These are phyloP conservation scores for Tor tambroides DNA, from an alignment of 2,113 vertebrate species.

Conservation along the genomic window DNA sequence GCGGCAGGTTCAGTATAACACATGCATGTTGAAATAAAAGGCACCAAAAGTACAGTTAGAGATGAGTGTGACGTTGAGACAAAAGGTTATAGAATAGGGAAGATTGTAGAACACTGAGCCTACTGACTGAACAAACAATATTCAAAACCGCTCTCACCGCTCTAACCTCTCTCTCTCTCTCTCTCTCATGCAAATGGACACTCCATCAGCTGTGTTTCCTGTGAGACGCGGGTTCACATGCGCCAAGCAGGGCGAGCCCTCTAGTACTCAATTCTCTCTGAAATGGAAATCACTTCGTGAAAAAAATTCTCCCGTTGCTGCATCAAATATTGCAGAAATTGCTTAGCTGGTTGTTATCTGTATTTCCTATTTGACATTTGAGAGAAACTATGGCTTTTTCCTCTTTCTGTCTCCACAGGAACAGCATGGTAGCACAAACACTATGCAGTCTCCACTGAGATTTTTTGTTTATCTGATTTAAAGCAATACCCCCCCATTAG, in stretches of 20 bases:
- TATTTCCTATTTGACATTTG: constrained; percentile 27
- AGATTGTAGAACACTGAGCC: neutral
- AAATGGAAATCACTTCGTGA: constrained; percentile 18
- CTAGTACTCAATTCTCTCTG: constrained; percentile 20
- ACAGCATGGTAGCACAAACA: neutral
- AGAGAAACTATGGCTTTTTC: neutral
- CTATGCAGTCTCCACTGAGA: neutral
- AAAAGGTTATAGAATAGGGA: constrained; percentile 15
- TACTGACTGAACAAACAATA: neutral
- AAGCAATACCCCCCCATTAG: neutral
- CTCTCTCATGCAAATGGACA: constrained; percentile 36
- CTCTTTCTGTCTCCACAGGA: neutral
- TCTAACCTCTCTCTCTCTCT: neutral
- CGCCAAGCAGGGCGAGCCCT: neutral
- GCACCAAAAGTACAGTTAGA: neutral
- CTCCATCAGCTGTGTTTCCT: constrained; percentile 9
- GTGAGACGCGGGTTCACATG: neutral
- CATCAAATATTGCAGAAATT: constrained; percentile 18
- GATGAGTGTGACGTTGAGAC: neutral
- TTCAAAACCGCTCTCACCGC: neutral
- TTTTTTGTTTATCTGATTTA: neutral
- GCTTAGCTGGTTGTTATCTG: constrained; percentile 11
- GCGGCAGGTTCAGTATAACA: neutral
- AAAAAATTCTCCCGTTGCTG: neutral
- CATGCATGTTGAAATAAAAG: constrained; percentile 11